These are phyloP conservation scores for Vimba vimba DNA, from an alignment of 2,113 vertebrate species.

Conservation along the genomic window DNA sequence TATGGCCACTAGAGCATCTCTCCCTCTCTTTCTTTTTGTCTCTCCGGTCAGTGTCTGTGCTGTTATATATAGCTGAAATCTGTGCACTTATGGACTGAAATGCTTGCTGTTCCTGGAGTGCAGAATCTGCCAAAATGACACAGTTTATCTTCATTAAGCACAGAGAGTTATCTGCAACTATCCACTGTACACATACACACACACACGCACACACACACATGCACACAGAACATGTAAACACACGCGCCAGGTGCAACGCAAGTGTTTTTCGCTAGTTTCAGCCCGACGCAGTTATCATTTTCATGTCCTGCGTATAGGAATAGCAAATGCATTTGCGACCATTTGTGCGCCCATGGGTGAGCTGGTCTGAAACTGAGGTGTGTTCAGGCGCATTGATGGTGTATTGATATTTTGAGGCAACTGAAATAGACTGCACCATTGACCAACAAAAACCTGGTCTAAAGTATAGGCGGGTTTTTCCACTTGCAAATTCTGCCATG, in stretches of 20 bases:
- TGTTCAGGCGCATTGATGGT: no score
- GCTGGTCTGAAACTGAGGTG: no score
- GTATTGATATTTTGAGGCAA: no score
- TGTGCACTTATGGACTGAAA: constrained; percentile 51
- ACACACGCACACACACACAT: not conserved
- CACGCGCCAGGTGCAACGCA: not conserved
- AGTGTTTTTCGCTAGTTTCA: no score
- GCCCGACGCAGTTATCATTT: no score
- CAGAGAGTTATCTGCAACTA: constrained; percentile 20
- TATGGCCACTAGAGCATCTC: constrained; percentile 9
- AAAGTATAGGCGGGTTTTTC: no score
- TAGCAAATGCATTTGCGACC: no score
- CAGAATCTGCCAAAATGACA: constrained; percentile 51
- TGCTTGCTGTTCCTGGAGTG: constrained; percentile 49
- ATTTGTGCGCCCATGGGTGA: no score
- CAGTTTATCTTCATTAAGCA: constrained; percentile 48
- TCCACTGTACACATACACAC: constrained; percentile 21
- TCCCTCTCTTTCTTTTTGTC: constrained; percentile 15
- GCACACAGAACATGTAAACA: constrained; percentile 32
- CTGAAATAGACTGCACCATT: no score
- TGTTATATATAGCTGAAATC: constrained; percentile 52
- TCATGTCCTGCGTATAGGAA: no score
- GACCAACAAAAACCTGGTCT: no score
- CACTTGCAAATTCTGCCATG: no score
- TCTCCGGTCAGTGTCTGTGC: constrained; percentile 16